Evolutionary conservation across 2,888 invertebrate species (phyloP).

Genomic region (Amaurobius ferox): DNA sequence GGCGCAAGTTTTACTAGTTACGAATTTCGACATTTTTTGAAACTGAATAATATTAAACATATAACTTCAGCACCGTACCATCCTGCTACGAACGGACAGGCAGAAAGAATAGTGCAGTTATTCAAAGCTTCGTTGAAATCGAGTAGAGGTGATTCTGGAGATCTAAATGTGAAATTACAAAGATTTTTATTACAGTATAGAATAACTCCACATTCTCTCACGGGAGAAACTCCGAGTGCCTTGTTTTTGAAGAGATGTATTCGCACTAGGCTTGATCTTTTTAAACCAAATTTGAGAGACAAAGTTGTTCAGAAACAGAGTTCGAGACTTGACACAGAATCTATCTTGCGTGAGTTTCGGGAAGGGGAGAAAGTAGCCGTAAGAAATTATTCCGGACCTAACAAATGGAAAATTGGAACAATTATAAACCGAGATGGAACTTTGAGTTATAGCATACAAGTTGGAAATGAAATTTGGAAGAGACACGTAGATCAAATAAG

Average conservation of each 20-base stretch:
- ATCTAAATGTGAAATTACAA: too few relatives aligned
- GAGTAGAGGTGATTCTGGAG: too few relatives aligned
- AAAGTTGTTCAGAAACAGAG: constrained; percentile 37
- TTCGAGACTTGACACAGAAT: constrained; percentile 45
- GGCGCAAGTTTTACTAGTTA: too few relatives aligned
- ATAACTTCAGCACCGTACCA: too few relatives aligned
- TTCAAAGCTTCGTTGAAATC: too few relatives aligned
- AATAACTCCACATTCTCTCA: too few relatives aligned
- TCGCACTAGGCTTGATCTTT: constrained; percentile 29
- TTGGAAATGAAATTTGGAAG: constrained; percentile 43
- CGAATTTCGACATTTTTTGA: too few relatives aligned
- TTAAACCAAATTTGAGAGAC: constrained; percentile 43
- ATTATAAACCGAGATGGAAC: constrained; percentile 37
- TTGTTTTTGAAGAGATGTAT: constrained; percentile 37
- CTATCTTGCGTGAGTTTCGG: constrained; percentile 51
- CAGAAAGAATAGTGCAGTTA: too few relatives aligned
- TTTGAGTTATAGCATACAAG: constrained; percentile 39
- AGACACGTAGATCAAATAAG: constrained; percentile 40
- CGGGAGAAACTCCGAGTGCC: not conserved
- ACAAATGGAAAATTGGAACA: constrained; percentile 39
- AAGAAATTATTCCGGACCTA: constrained; percentile 43
- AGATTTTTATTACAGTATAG: too few relatives aligned
- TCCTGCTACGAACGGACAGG: too few relatives aligned
- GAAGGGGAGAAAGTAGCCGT: constrained; percentile 50
- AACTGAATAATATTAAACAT: too few relatives aligned